Evolutionary conservation across 2,888 invertebrate species (phyloP).

Genomic region (Caenorhabditis doughertyi): DNA sequence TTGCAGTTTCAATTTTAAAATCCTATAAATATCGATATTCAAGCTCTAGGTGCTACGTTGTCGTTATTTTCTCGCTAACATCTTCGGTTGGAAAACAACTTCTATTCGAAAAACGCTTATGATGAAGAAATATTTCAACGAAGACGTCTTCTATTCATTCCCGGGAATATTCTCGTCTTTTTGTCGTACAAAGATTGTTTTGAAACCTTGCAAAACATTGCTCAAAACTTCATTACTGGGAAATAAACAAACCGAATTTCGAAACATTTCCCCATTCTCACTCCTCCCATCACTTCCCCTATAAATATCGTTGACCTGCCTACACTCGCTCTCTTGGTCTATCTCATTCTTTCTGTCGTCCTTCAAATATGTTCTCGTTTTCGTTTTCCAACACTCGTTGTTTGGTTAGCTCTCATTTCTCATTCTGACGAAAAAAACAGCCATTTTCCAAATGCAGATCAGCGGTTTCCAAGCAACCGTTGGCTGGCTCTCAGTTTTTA

Average conservation of each 20-base stretch:
- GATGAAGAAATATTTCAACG: neutral
- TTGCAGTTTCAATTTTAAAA: too few relatives aligned
- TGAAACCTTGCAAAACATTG: constrained; percentile 23
- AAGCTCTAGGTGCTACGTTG: too few relatives aligned
- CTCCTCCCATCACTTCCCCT: constrained; percentile 13
- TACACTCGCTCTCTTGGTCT: constrained; percentile 22
- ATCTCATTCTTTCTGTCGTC: neutral
- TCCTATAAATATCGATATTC: too few relatives aligned
- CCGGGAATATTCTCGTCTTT: too few relatives aligned
- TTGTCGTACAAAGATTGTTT: too few relatives aligned
- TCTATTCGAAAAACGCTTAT: too few relatives aligned
- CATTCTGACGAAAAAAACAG: neutral
- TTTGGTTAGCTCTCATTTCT: neutral
- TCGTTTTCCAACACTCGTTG: neutral
- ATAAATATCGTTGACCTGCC: constrained; percentile 25
- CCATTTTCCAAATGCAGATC: neutral
- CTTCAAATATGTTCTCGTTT: neutral
- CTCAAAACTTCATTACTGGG: constrained; percentile 14
- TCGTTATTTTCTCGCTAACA: too few relatives aligned
- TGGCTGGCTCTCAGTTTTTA: neutral
- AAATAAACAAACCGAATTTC: constrained; percentile 21
- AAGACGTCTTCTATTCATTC: too few relatives aligned
- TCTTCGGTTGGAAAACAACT: too few relatives aligned
- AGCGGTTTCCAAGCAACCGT: constrained; percentile 35
- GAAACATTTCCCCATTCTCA: constrained; percentile 39